Percentiles rank a stretch among this genome's conserved stretches.
Evolutionary conservation across 2,888 invertebrate species (phyloP).

Genomic region (Chromoteleia sp.): DNA sequence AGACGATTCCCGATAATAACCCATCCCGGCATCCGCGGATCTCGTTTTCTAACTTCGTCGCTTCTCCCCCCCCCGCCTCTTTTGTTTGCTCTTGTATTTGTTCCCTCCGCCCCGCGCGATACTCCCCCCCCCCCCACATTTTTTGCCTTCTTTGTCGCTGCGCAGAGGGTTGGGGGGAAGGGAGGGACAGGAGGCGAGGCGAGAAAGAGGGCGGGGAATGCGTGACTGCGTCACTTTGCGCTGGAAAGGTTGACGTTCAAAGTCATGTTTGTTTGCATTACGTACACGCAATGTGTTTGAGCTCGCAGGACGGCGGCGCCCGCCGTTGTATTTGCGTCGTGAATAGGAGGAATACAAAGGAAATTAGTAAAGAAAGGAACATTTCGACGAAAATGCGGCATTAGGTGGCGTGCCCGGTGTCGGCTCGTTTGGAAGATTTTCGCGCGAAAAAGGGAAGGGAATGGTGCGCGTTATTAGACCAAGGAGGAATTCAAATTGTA

Average conservation of each 20-base stretch:
- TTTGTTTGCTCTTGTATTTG: constrained; percentile 23
- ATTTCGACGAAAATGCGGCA: neutral
- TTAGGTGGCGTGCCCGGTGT: neutral
- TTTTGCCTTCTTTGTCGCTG: neutral
- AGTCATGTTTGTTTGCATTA: constrained; percentile 59
- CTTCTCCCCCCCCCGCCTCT: neutral
- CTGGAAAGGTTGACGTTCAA: constrained; percentile 55
- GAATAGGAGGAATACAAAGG: constrained; percentile 25
- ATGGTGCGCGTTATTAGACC: too few relatives aligned
- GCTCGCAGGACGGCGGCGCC: neutral
- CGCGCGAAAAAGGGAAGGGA: neutral
- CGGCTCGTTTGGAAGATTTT: neutral
- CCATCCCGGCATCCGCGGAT: constrained; percentile 26
- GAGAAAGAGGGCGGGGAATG: neutral
- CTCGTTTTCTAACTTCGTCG: constrained; percentile 51
- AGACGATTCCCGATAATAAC: constrained; percentile 63
- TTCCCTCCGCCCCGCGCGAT: neutral
- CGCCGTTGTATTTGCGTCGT: constrained; percentile 30
- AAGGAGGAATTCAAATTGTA: too few relatives aligned
- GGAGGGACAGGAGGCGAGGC: neutral
- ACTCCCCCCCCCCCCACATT: neutral
- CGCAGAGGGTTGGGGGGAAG: neutral
- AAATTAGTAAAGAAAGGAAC: neutral
- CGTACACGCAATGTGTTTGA: constrained; percentile 51
- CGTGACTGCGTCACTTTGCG: constrained; percentile 40